phyloP scores from a whole-genome alignment of 2,797 vertebrate genomes.

The Spea hammondii region DNA sequence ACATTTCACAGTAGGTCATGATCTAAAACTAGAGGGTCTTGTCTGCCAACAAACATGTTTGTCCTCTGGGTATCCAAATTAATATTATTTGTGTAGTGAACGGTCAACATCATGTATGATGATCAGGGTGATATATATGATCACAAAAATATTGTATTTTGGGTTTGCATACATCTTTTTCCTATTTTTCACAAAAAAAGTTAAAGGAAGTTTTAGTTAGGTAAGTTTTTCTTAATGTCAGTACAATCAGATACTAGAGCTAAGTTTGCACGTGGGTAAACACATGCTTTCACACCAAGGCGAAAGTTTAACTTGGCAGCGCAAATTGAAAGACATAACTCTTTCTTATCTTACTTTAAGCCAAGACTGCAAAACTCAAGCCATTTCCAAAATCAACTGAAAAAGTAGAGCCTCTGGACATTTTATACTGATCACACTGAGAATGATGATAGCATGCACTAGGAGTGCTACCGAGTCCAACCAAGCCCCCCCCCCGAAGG shows the following conservation, averaged over 20 bases:
- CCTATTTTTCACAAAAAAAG: neutral
- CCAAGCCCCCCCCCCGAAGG: too few relatives aligned
- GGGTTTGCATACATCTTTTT: neutral
- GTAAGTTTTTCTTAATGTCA: constrained; percentile 64
- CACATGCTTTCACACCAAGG: constrained; percentile 73
- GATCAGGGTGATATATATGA: too few relatives aligned
- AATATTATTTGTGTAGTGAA: too few relatives aligned
- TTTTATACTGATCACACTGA: constrained; percentile 62
- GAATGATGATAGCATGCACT: constrained; percentile 60
- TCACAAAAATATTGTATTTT: too few relatives aligned
- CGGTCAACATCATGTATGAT: too few relatives aligned
- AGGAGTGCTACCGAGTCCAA: constrained; percentile 58
- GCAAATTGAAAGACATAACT: constrained; percentile 66
- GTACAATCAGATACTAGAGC: constrained; percentile 64
- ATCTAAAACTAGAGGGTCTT: too few relatives aligned
- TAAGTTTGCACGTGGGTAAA: constrained; percentile 72
- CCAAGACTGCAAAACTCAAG: constrained; percentile 68
- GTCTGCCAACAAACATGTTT: too few relatives aligned
- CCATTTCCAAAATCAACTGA: constrained; percentile 75
- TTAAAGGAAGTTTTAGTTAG: neutral
- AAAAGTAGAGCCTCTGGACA: constrained; percentile 63
- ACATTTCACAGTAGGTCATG: too few relatives aligned
- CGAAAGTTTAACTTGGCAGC: constrained; percentile 75
- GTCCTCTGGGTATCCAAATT: too few relatives aligned
- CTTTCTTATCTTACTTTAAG: constrained; percentile 64